Percentiles rank a stretch among this genome's conserved stretches.
phyloP scores from a whole-genome alignment of 2,797 vertebrate species.

The Clarias platycephalus region DNA sequence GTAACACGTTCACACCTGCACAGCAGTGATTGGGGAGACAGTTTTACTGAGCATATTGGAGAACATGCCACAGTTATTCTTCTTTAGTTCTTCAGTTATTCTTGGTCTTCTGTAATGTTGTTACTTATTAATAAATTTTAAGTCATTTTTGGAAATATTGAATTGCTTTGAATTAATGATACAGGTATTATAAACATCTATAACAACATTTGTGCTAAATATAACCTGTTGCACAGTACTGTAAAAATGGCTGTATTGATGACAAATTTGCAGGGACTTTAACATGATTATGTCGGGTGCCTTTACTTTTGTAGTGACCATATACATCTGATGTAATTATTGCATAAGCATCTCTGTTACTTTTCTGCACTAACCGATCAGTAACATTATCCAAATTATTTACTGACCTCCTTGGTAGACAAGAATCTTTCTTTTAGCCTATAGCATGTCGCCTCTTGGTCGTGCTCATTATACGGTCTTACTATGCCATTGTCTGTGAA shows the following conservation, averaged over 20 bases:
- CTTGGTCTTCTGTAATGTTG: too few species aligned
- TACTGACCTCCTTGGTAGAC: neutral
- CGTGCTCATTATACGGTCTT: neutral
- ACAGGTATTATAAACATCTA: too few species aligned
- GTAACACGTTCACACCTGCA: too few species aligned
- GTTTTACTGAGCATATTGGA: too few species aligned
- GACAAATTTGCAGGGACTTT: neutral
- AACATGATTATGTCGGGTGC: neutral
- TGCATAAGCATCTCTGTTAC: neutral
- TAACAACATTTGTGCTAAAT: too few species aligned
- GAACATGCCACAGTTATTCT: too few species aligned
- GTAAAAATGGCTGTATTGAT: neutral
- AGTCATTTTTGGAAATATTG: too few species aligned
- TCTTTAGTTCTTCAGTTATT: too few species aligned
- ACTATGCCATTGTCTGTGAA: neutral
- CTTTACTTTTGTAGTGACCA: neutral
- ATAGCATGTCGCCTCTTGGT: neutral
- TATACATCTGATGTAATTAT: neutral
- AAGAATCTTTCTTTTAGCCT: neutral
- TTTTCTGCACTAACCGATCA: neutral
- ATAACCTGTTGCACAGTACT: neutral
- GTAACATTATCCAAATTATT: neutral
- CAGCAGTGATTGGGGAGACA: too few species aligned
- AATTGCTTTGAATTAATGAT: too few species aligned
- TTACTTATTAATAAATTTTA: too few species aligned